These are phyloP conservation scores for Edolisoma coerulescens DNA, from an alignment of 2,113 vertebrate species.

Conservation along the genomic window DNA sequence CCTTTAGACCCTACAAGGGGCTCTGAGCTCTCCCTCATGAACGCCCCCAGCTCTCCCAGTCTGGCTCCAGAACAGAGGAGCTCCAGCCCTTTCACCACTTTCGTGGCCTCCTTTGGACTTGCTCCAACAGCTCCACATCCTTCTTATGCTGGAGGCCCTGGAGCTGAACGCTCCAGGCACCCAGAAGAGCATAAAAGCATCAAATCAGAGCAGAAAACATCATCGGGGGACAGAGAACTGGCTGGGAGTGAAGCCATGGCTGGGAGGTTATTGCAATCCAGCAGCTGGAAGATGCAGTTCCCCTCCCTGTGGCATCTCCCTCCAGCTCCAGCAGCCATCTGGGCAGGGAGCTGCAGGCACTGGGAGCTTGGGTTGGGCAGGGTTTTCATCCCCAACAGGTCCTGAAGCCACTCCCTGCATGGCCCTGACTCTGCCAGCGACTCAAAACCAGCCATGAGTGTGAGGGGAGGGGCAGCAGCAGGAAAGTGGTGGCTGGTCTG, in stretches of 20 bases:
- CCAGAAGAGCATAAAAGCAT: background rate
- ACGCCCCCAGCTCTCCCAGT: background rate
- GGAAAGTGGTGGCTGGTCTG: background rate
- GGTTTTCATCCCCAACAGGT: fast-evolving
- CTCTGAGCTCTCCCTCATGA: background rate
- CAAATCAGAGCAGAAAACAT: background rate
- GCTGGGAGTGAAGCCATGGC: background rate
- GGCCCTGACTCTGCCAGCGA: background rate
- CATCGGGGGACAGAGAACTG: background rate
- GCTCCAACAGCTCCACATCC: background rate
- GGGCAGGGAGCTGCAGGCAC: background rate
- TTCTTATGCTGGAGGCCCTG: background rate
- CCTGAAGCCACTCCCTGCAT: background rate
- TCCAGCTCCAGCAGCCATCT: background rate
- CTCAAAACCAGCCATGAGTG: background rate
- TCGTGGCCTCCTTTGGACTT: background rate
- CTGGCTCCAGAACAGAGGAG: background rate
- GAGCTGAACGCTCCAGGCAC: background rate
- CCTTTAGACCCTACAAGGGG: fast-evolving
- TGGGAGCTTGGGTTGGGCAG: fast-evolving
- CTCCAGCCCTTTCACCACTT: background rate
- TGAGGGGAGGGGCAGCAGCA: background rate
- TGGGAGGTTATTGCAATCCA: background rate
- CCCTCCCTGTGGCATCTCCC: background rate
- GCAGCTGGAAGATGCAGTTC: background rate